Evolutionary conservation across 2,113 vertebrate genomes (phyloP).

Genomic region (Donacobius atricapilla): DNA sequence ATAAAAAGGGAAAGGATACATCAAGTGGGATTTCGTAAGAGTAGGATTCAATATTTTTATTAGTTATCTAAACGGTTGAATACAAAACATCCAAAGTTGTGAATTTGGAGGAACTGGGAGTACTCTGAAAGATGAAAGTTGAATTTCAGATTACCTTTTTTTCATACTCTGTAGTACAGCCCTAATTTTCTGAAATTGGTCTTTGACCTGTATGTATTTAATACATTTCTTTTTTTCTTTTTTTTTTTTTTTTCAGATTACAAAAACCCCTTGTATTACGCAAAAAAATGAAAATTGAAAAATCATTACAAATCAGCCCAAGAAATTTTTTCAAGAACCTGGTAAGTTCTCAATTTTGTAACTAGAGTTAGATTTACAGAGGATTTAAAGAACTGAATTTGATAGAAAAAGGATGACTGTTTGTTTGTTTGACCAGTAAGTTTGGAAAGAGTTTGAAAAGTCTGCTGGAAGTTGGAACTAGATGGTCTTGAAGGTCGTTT

Average conservation of each 20-base stretch:
- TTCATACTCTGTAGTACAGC: rapidly evolving
- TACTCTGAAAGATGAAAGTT: not conserved
- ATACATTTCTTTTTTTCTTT: not conserved
- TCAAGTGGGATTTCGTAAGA: not conserved
- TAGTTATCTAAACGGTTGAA: not conserved
- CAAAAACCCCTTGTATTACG: not conserved
- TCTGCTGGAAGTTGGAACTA: not conserved
- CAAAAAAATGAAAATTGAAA: not conserved
- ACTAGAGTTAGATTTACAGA: not conserved
- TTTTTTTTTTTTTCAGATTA: not conserved
- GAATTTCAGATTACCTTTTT: not conserved
- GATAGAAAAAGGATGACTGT: not conserved
- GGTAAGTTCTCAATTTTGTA: not conserved
- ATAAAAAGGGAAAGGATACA: not conserved
- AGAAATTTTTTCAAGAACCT: not conserved
- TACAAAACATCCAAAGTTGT: not conserved
- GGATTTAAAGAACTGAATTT: not conserved
- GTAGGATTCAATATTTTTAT: not conserved
- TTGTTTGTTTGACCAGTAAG: not conserved
- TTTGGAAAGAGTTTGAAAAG: not conserved
- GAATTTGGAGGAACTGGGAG: not conserved
- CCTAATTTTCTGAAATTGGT: not conserved
- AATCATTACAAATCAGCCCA: not conserved
- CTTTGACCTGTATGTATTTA: not conserved
- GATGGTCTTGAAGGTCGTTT: not conserved